Percentiles rank a stretch among this genome's conserved stretches.
Evolutionary conservation across 2,113 vertebrate species (phyloP).

Genomic region (Asarcornis scutulata): DNA sequence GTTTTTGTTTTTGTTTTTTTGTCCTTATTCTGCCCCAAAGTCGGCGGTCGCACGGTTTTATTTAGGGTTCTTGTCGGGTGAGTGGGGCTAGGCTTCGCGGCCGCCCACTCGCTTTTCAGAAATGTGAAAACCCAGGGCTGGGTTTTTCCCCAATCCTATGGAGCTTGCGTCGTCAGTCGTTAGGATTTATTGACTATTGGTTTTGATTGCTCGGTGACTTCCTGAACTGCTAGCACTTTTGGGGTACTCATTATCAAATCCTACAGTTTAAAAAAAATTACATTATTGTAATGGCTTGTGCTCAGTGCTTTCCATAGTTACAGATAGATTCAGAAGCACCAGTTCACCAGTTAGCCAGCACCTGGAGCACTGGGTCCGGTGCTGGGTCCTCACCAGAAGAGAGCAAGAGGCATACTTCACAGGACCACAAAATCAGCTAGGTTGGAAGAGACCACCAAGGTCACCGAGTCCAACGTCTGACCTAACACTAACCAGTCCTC

Average conservation of each 20-base stretch:
- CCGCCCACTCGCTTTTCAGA: background rate
- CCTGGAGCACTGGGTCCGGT: background rate
- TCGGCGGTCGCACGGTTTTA: background rate
- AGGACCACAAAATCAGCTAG: no score
- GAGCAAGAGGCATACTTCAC: no score
- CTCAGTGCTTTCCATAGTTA: background rate
- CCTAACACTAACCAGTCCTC: no score
- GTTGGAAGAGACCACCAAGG: no score
- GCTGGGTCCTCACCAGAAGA: background rate
- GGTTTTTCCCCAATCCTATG: rapidly evolving
- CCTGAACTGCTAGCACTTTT: background rate
- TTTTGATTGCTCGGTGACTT: rapidly evolving
- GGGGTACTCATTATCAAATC: rapidly evolving
- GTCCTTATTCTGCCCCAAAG: background rate
- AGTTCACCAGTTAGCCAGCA: background rate
- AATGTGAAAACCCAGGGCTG: background rate
- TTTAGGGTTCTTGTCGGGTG: no score
- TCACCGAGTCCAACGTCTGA: no score
- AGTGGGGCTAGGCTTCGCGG: background rate
- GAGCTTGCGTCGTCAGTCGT: rapidly evolving
- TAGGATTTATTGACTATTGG: rapidly evolving
- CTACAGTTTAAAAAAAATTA: background rate
- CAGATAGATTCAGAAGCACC: rapidly evolving
- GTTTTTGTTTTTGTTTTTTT: no score
- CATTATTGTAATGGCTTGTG: background rate